A percentile compares a stretch with the other conserved stretches of the same genome.
These are phyloP conservation scores for Oophaga sylvatica DNA, from an alignment of 2,797 vertebrate species.

Conservation along the genomic window DNA sequence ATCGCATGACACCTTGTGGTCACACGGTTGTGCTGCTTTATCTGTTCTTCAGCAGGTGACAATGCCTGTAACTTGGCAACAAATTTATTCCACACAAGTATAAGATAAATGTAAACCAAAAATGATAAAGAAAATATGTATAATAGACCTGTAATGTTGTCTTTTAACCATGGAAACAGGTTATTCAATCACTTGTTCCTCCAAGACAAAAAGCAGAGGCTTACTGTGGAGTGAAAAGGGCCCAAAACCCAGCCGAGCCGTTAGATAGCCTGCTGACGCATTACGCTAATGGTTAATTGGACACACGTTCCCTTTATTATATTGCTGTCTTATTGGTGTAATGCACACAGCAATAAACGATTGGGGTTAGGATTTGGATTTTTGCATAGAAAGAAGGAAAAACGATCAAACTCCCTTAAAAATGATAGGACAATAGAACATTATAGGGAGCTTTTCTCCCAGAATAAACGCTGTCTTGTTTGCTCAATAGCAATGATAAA, in stretches of 20 bases:
- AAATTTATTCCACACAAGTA: not conserved
- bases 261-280: not conserved
- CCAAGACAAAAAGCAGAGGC: not conserved
- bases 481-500: too few species aligned
- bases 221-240: not conserved
- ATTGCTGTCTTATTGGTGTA: too few species aligned
- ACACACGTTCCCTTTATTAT: too few species aligned
- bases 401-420: too few species aligned
- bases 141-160: not conserved
- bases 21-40: slow-evolving; percentile 18
- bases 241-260: not conserved
- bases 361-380: too few species aligned
- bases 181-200: not conserved
- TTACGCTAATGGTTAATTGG: too few species aligned
- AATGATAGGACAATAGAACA: too few species aligned
- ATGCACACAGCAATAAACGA: too few species aligned
- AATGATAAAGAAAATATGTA: not conserved
- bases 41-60: slow-evolving; percentile 2
- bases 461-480: too few species aligned
- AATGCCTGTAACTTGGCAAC: slow-evolving; percentile 15
- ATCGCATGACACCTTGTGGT: slow-evolving; percentile 46
- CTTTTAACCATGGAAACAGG: not conserved
- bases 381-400: too few species aligned
- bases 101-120: not conserved
- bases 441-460: too few species aligned